Conservation (phyloP, 1,140 invertebrate genomes). For the Branchinecta lynchi region DNA sequence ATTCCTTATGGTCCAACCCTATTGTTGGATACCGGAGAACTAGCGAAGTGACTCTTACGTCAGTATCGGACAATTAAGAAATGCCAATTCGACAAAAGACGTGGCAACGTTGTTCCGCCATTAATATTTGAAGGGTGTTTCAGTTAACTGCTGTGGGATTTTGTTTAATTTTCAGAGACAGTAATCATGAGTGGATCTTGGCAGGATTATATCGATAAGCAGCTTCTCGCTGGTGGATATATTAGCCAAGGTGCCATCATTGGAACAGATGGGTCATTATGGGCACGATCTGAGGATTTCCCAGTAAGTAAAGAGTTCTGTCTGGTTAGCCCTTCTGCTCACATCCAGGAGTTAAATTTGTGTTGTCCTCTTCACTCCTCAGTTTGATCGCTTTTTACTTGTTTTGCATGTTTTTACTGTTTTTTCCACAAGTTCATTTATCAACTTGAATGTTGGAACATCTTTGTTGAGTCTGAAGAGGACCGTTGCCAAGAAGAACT, state of each 20-base stretch:
- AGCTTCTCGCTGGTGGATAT: conserved; percentile 80
- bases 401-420: conserved; percentile 22
- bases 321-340: conserved; percentile 33
- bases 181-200: conserved; percentile 60
- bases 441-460: neutral
- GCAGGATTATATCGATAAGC: conserved; percentile 96
- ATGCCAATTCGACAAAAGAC: too few species aligned
- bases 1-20: too few species aligned
- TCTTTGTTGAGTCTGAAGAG: neutral
- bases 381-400: conserved; percentile 30
- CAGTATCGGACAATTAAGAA: too few species aligned
- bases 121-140: too few species aligned
- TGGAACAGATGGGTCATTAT: conserved; percentile 83
- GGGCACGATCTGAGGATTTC: conserved; percentile 82
- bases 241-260: conserved; percentile 83
- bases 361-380: too few species aligned
- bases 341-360: conserved; percentile 34
- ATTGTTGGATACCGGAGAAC: too few species aligned
- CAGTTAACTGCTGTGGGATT: too few species aligned
- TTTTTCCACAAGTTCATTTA: conserved; percentile 15
- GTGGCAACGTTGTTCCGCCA: too few species aligned
- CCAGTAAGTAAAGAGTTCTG: conserved; percentile 51
- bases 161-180: neutral
- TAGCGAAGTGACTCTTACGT: too few species aligned
- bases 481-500: conserved; percentile 1